Conservation (phyloP, 2,797 vertebrate species). For the Peromyscus nudipes region DNA sequence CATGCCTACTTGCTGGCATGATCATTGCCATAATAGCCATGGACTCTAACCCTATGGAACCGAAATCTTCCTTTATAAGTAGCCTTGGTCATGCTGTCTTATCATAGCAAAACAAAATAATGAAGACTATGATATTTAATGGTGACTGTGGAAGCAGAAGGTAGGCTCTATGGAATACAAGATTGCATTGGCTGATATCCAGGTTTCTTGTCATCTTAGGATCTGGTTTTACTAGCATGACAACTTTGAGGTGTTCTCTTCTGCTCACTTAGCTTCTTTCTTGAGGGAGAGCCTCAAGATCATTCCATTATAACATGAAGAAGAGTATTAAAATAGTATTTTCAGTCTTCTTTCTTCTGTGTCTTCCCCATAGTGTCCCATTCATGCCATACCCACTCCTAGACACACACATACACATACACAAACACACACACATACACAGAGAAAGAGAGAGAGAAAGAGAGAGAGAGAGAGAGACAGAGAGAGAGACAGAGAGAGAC, state of each 20-base stretch:
- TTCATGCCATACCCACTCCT: not conserved
- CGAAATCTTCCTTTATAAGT: no score
- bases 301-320: not conserved
- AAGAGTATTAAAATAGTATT: not conserved
- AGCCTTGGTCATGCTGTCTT: not conserved
- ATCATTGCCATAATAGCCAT: not conserved
- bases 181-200: not conserved
- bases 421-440: not conserved
- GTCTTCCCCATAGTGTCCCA: not conserved
- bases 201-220: not conserved
- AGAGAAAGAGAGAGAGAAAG: no score
- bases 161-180: not conserved
- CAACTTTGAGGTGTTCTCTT: not conserved
- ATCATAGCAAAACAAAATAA: not conserved
- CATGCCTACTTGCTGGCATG: not conserved
- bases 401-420: no score
- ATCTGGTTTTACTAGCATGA: not conserved
- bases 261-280: slow-evolving; percentile 13
- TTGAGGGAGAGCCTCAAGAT: not conserved
- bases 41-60: not conserved
- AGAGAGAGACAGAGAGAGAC: accelerated
- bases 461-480: no score
- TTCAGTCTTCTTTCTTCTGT: not conserved
- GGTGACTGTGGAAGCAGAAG: not conserved
- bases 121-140: not conserved